phyloP scores from a whole-genome alignment of 1,140 invertebrate genomes.

The Apis laboriosa region DNA sequence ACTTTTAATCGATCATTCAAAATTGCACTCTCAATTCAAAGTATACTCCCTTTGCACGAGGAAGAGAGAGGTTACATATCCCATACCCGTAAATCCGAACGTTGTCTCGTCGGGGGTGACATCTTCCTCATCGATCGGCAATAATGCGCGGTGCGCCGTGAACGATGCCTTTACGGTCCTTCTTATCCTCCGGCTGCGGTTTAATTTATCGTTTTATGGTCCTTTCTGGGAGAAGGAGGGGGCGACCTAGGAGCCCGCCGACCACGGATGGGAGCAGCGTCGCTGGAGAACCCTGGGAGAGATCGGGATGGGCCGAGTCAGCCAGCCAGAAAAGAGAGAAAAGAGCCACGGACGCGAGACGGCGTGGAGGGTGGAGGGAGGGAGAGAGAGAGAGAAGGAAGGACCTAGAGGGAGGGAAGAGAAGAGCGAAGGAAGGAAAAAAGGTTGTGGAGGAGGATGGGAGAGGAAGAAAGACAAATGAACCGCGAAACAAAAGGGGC shows the following conservation, averaged over 20 bases:
- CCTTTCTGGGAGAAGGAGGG: slow-evolving; percentile 55
- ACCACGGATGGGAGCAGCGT: slow-evolving; percentile 14
- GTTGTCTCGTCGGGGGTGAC: slow-evolving; percentile 36
- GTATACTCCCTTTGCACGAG: no score
- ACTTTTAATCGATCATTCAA: no score
- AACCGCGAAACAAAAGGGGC: slow-evolving; percentile 78
- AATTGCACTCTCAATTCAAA: no score
- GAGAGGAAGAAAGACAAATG: slow-evolving; percentile 76
- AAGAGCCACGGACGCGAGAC: slow-evolving; percentile 3
- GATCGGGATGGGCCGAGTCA: slow-evolving; percentile 45
- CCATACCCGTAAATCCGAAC: slow-evolving; percentile 13
- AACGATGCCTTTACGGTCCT: slow-evolving; percentile 75
- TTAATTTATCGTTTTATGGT: slow-evolving; percentile 78
- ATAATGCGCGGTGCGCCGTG: slow-evolving; percentile 74
- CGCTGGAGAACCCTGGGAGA: slow-evolving; percentile 43
- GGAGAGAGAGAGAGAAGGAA: slow-evolving; percentile 25
- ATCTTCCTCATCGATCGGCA: slow-evolving; percentile 65
- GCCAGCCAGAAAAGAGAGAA: slow-evolving; percentile 31
- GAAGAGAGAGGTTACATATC: neutral
- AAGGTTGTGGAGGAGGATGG: slow-evolving; percentile 32
- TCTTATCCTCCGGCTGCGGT: slow-evolving; percentile 45
- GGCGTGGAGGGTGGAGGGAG: neutral
- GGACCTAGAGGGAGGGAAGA: neutral
- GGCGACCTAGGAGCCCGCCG: neutral
- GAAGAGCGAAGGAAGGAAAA: neutral